These are phyloP conservation scores for Dromas ardeola DNA, from an alignment of 2,113 vertebrate genomes.

Conservation along the genomic window DNA sequence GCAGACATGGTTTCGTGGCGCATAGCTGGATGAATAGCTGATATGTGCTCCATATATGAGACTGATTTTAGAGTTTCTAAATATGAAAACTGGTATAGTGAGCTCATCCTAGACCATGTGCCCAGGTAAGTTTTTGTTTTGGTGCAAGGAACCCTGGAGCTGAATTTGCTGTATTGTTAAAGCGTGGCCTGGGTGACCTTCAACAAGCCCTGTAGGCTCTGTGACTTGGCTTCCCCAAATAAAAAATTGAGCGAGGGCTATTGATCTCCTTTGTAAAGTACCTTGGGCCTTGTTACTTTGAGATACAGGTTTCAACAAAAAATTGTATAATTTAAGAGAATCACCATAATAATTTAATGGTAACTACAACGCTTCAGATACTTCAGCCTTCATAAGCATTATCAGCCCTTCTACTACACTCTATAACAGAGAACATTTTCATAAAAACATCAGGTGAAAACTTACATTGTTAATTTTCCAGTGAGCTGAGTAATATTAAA, in stretches of 20 bases:
- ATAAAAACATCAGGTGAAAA: neutral
- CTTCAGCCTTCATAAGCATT: neutral
- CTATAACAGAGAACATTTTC: neutral
- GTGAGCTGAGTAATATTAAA: neutral
- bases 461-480: neutral
- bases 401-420: neutral
- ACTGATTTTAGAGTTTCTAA: neutral
- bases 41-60: fast-evolving
- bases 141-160: neutral
- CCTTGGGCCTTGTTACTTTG: neutral
- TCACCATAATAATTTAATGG: neutral
- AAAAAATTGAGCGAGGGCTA: neutral
- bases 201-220: neutral
- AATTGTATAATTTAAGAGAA: neutral
- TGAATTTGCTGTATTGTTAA: neutral
- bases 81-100: neutral
- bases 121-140: neutral
- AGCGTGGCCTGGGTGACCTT: neutral
- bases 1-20: fast-evolving
- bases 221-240: neutral
- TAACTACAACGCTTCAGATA: neutral
- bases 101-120: neutral
- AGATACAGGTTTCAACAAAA: neutral
- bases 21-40: fast-evolving
- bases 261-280: neutral